Conservation (phyloP, 2,888 invertebrate species). For the Cistogaster globosa region DNA sequence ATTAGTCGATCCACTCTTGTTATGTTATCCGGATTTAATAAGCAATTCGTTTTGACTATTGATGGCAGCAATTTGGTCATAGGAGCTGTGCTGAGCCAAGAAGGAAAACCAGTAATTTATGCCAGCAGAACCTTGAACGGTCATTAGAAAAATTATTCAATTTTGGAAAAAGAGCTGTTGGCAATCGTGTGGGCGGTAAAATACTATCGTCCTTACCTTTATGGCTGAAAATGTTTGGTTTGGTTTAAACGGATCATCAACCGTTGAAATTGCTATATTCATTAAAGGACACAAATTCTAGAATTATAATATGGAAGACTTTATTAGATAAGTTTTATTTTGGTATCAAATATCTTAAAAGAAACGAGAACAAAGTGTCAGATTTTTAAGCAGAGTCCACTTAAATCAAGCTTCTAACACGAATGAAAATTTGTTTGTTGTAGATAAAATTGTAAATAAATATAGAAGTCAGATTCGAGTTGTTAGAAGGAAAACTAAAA, state of each 20-base stretch:
- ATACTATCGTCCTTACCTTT: conserved; percentile 12
- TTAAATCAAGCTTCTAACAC: neutral
- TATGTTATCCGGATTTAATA: too few species aligned
- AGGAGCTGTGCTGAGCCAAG: too few species aligned
- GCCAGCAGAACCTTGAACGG: too few species aligned
- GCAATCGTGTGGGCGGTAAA: neutral
- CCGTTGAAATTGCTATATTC: conserved; percentile 3
- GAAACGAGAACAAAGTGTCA: conserved; percentile 47
- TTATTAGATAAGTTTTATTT: conserved; percentile 13
- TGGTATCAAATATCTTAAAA: conserved; percentile 30
- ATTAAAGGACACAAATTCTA: neutral
- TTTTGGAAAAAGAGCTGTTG: too few species aligned
- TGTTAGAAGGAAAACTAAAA: neutral
- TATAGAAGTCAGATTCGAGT: neutral
- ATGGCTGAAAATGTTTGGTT: conserved; percentile 4
- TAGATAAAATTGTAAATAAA: too few species aligned
- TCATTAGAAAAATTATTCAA: too few species aligned
- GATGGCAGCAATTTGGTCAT: neutral
- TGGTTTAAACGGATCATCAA: conserved; percentile 9
- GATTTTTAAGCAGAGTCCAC: conserved; percentile 51
- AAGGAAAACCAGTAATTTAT: neutral
- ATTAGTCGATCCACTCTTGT: too few species aligned
- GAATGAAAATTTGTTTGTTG: too few species aligned
- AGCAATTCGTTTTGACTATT: neutral
- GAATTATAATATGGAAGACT: too few species aligned